Evolutionary conservation across 2,797 vertebrate genomes (phyloP), one percentile per base, ranked within the genome.

Genomic region (Jordanella pulchra): DNA sequence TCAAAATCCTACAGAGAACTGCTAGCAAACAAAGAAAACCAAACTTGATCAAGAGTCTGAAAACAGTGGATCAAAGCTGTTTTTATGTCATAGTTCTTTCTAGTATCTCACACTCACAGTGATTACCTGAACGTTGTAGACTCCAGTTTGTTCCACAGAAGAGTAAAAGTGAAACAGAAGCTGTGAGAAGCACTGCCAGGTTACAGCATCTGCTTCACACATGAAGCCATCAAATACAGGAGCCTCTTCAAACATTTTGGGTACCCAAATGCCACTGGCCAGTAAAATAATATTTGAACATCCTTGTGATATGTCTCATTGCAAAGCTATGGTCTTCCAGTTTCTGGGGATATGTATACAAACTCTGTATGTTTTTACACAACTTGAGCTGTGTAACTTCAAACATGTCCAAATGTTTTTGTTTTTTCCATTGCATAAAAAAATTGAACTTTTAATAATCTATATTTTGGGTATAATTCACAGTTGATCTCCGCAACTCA

Each of bases 141-240:
- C 72, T 85, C 70, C 72, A 75, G 68, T 84, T 76, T 53, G 17
- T 50, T 74, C 71, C 77, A 64, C 73, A 56, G 73, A 70, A 50
- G 61, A 76, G 35, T 47, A 54, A 42, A 75, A 65, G 76, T 66
- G 47, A 71, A 86, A 65, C 75, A 23, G 67, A 77, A 83, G 66
- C 76, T 56, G 61, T 78, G 72, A 76, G 76, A 73, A 81, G 60
- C 67, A 58, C 54, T 58, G 78, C 48, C 72, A 84, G 78, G 73
- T 72, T 64, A 76, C 47, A 80, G 76, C 86, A 87, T 82, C 84
- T 88, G 89, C 78, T 85, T 84, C 82, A 83, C 82, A 78, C 83
- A 85, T 76, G 64, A 47, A 50, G 63, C 72, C 13, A 69, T 83
- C 72, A 78, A 75, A 77, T 65, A 50, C 68, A 83, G 17, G n/a